A percentile compares a stretch with the other conserved stretches of the same genome.
These are phyloP conservation scores for Caenorhabditis sp. DNA, from an alignment of 2,888 invertebrate species.

Conservation along the genomic window DNA sequence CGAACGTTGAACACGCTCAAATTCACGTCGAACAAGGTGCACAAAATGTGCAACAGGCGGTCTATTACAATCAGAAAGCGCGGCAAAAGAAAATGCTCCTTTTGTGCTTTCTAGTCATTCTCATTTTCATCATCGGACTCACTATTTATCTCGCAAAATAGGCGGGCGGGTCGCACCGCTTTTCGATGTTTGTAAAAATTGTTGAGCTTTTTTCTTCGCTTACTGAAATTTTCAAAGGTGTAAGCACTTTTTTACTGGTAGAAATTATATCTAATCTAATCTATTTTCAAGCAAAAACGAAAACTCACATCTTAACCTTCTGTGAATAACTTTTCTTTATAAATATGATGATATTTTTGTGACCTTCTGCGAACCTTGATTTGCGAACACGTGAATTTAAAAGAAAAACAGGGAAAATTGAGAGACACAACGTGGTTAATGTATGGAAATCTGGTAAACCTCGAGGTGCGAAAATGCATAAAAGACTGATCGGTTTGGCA, in stretches of 20 bases:
- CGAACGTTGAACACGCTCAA: slow-evolving; percentile 66
- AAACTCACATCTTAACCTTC: not conserved
- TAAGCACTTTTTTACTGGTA: slow-evolving; percentile 4
- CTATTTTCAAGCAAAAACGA: too few species aligned
- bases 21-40: slow-evolving; percentile 64
- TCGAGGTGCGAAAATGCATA: not conserved
- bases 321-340: not conserved
- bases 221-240: not conserved
- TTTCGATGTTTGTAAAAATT: not conserved
- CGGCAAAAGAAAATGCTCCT: slow-evolving; percentile 66
- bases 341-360: slow-evolving; percentile 1
- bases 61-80: slow-evolving; percentile 66
- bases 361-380: too few species aligned
- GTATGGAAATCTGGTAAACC: not conserved
- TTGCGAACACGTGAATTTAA: not conserved
- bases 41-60: slow-evolving; percentile 64
- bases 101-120: slow-evolving; percentile 51
- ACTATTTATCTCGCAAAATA: slow-evolving; percentile 52
- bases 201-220: not conserved
- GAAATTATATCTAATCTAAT: not conserved
- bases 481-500: not conserved
- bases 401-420: too few species aligned
- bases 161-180: not conserved
- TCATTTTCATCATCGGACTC: slow-evolving; percentile 57
- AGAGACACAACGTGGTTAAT: not conserved